Evolutionary conservation across 2,113 vertebrate species (phyloP).

Genomic region (Sturnira hondurensis): DNA sequence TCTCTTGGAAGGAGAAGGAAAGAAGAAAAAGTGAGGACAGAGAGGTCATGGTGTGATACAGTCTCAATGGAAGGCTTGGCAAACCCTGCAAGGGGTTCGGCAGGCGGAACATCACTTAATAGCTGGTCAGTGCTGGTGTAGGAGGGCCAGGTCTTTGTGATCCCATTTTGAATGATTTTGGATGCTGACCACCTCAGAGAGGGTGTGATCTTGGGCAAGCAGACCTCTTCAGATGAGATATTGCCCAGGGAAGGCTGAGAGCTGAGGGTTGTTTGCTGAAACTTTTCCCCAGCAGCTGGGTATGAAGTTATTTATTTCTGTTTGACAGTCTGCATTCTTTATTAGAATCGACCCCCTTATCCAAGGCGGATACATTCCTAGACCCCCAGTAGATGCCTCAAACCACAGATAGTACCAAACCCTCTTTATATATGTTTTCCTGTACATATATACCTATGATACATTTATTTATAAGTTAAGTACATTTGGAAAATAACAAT

Average conservation of each 20-base stretch:
- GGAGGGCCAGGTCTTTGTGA: background rate
- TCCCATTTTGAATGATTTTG: background rate
- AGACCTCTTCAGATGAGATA: background rate
- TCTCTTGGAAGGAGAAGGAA: background rate
- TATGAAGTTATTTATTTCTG: background rate
- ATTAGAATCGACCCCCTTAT: background rate
- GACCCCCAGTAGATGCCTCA: background rate
- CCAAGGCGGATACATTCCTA: no score
- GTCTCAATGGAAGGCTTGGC: rapidly evolving
- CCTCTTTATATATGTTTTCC: background rate
- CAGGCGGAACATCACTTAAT: rapidly evolving
- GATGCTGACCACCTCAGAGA: background rate
- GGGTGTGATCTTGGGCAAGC: background rate
- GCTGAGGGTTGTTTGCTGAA: background rate
- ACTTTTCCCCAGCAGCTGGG: rapidly evolving
- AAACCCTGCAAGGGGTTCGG: background rate
- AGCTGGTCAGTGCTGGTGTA: rapidly evolving
- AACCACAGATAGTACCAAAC: background rate
- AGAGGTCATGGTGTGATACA: background rate
- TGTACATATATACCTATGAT: background rate
- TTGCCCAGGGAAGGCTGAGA: background rate
- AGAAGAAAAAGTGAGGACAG: background rate
- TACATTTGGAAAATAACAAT: background rate
- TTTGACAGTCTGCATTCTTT: background rate
- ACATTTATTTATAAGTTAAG: background rate